A percentile compares a stretch with the other conserved stretches of the same genome.
Conservation (phyloP, 2,113 vertebrate genomes). For the Smithornis capensis region DNA sequence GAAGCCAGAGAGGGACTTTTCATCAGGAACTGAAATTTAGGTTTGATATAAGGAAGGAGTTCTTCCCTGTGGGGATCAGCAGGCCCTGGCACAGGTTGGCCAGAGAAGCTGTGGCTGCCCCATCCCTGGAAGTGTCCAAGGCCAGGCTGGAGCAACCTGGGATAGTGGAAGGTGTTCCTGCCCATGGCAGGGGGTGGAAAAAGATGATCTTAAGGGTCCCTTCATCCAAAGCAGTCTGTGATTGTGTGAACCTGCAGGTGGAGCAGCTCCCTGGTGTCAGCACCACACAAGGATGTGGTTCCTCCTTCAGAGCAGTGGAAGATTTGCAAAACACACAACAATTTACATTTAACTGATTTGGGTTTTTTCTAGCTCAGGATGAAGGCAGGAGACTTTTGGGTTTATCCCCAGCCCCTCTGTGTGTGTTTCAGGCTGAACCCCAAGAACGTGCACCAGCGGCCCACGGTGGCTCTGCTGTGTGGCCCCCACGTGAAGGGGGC, state of each 20-base stretch:
- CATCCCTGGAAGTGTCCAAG: background rate
- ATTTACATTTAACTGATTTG: background rate
- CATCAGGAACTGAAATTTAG: background rate
- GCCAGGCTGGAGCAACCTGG: rapidly evolving
- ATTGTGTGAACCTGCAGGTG: background rate
- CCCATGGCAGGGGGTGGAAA: background rate
- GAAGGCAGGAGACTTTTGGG: background rate
- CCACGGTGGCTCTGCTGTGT: constrained; percentile 90
- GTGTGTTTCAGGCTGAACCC: constrained; percentile 84
- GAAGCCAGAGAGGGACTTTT: background rate
- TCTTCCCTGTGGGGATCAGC: background rate
- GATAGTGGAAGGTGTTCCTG: background rate
- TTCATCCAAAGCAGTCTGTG: background rate
- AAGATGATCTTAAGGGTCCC: background rate
- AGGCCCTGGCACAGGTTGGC: background rate
- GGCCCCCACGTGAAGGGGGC: constrained; percentile 95
- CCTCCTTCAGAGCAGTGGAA: background rate
- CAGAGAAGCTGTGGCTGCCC: background rate
- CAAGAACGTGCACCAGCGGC: constrained; percentile 95
- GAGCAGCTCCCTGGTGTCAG: background rate
- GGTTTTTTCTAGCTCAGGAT: background rate
- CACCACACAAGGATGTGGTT: background rate
- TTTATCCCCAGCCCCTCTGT: background rate
- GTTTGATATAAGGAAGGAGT: background rate
- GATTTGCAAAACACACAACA: background rate